phyloP scores from a whole-genome alignment of 2,113 vertebrate species.

The Amblyornis subalaris region DNA sequence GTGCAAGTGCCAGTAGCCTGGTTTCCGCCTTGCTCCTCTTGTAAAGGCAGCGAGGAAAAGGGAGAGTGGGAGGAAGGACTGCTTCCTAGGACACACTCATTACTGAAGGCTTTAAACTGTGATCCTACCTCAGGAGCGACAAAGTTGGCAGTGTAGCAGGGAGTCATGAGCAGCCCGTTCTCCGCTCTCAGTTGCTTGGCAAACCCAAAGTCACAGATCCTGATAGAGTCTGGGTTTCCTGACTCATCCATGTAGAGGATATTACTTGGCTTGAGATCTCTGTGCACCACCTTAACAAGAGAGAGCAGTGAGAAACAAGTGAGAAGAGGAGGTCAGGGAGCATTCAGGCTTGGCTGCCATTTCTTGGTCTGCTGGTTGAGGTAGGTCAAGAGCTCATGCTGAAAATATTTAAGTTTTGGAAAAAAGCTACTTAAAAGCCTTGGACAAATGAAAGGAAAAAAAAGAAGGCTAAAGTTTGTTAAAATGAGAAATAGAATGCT shows the following conservation, averaged over 20 bases:
- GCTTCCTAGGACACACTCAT: not conserved
- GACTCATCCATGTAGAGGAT: slow-evolving; percentile 92
- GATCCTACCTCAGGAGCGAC: slow-evolving; percentile 89
- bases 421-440: not conserved
- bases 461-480: not conserved
- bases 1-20: not conserved
- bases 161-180: slow-evolving; percentile 94
- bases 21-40: not conserved
- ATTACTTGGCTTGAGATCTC: slow-evolving; percentile 94
- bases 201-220: slow-evolving; percentile 92
- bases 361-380: not conserved
- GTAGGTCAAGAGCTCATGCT: not conserved
- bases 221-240: slow-evolving; percentile 87
- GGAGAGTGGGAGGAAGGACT: not conserved
- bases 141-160: slow-evolving; percentile 95
- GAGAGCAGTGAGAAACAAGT: not conserved
- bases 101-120: not conserved
- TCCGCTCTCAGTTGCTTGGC: slow-evolving; percentile 93
- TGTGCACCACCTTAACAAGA: slow-evolving; percentile 86
- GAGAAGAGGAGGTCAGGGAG: not conserved
- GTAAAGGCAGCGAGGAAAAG: not conserved
- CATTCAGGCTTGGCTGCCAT: not conserved
- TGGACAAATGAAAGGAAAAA: not conserved
- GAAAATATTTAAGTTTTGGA: not conserved
- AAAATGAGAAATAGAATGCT: not conserved